Evolutionary conservation across 2,797 vertebrate genomes (phyloP).

Genomic region (Leucoraja ocellata): DNA sequence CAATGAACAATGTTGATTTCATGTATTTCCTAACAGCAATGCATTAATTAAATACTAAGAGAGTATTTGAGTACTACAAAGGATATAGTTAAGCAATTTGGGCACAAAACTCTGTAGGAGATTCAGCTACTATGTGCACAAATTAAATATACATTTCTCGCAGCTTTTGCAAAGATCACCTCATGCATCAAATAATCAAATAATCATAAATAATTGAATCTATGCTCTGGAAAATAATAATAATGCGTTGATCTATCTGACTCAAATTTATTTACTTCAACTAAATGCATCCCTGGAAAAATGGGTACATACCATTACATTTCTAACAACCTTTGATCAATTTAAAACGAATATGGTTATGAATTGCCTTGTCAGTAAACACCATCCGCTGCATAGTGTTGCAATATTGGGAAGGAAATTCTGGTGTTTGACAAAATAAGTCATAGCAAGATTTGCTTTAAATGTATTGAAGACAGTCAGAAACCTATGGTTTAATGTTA

Average conservation of each 20-base stretch:
- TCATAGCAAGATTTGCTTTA: background rate
- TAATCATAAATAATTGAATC: background rate
- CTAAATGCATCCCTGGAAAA: background rate
- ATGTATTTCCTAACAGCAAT: constrained; percentile 10
- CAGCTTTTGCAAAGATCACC: background rate
- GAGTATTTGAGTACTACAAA: background rate
- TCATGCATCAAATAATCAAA: background rate
- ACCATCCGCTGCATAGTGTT: background rate
- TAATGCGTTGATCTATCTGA: constrained; percentile 13
- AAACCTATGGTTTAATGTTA: background rate
- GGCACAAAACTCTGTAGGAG: background rate
- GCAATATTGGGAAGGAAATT: background rate
- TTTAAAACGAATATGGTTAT: background rate
- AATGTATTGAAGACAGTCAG: background rate
- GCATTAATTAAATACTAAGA: background rate
- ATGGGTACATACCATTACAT: background rate
- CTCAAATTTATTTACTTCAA: constrained; percentile 4
- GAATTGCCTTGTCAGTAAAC: background rate
- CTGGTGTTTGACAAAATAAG: background rate
- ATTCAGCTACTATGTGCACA: background rate
- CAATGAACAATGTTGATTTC: background rate
- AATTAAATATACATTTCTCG: constrained; percentile 12
- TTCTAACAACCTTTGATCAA: background rate
- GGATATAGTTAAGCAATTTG: background rate
- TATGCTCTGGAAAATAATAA: constrained; percentile 6